phyloP scores from a whole-genome alignment of 2,888 invertebrate species.

The Drosophila anomelani region DNA sequence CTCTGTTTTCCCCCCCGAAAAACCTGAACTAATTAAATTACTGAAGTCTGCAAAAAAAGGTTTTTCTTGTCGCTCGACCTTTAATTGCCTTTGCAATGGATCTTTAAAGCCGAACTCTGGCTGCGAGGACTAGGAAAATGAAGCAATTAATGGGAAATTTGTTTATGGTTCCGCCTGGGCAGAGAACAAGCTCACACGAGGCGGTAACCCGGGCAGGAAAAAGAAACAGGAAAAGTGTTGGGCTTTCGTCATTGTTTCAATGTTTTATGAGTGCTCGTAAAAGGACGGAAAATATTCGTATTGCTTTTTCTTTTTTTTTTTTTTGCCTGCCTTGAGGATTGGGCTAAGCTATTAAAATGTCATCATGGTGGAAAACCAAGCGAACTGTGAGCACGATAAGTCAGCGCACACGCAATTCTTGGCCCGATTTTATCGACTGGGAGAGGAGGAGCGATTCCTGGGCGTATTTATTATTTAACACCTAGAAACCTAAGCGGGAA shows the following conservation, averaged over 20 bases:
- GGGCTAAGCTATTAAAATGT: constrained; percentile 71
- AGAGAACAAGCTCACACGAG: constrained; percentile 11
- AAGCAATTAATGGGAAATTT: constrained; percentile 69
- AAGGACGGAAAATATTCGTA: constrained; percentile 70
- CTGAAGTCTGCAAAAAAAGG: constrained; percentile 61
- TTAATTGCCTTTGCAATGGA: constrained; percentile 55
- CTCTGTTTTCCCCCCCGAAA: background rate
- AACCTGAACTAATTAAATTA: constrained; percentile 71
- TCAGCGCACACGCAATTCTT: constrained; percentile 62
- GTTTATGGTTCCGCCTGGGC: constrained; percentile 37
- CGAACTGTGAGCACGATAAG: constrained; percentile 58
- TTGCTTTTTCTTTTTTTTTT: constrained; percentile 25
- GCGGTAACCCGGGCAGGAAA: constrained; percentile 26
- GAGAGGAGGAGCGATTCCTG: constrained; percentile 49
- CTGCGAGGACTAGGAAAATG: constrained; percentile 47
- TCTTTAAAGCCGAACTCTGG: constrained; percentile 40
- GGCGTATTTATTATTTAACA: constrained; percentile 76
- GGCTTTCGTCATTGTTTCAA: constrained; percentile 65
- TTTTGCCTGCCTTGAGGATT: constrained; percentile 26
- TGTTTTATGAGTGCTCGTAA: constrained; percentile 61
- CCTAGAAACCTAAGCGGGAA: constrained; percentile 65
- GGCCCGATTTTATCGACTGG: constrained; percentile 61
- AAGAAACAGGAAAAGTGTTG: constrained; percentile 49
- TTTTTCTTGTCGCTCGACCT: constrained; percentile 43
- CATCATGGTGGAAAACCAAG: constrained; percentile 49